Evolutionary conservation across 2,888 invertebrate genomes (phyloP).

Genomic region (Mayetiola destructor): DNA sequence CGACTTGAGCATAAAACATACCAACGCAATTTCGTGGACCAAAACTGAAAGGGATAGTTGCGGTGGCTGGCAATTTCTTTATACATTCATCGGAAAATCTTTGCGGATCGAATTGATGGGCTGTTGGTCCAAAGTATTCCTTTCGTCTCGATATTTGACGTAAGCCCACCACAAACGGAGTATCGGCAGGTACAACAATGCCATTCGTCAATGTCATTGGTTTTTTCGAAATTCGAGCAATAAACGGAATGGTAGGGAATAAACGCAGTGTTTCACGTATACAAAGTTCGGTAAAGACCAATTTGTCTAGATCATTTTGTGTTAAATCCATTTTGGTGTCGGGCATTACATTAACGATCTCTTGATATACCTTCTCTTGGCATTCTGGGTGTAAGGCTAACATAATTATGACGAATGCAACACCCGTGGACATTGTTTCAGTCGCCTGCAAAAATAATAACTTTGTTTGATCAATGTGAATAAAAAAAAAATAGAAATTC

Average conservation of each 20-base stretch:
- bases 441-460: background rate
- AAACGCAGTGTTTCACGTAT: slow-evolving; percentile 11
- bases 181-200: background rate
- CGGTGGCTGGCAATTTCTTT: background rate
- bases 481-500: background rate
- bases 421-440: background rate
- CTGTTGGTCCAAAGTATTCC: background rate
- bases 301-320: background rate
- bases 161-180: background rate
- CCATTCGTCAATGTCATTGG: background rate
- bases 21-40: slow-evolving; percentile 7
- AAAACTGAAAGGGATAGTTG: background rate
- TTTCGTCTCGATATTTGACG: background rate
- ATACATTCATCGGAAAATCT: background rate
- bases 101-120: background rate
- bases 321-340: background rate
- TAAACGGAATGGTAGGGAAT: slow-evolving; percentile 2
- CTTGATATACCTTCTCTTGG: slow-evolving; percentile 6
- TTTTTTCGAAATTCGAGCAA: background rate
- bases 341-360: background rate
- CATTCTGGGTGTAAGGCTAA: slow-evolving; percentile 9
- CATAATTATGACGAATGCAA: background rate
- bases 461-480: background rate
- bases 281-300: background rate
- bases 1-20: background rate